Evolutionary conservation across 2,797 vertebrate genomes (phyloP), one percentile per base, ranked within the genome.

Genomic region (Gymnothorax reevesii): DNA sequence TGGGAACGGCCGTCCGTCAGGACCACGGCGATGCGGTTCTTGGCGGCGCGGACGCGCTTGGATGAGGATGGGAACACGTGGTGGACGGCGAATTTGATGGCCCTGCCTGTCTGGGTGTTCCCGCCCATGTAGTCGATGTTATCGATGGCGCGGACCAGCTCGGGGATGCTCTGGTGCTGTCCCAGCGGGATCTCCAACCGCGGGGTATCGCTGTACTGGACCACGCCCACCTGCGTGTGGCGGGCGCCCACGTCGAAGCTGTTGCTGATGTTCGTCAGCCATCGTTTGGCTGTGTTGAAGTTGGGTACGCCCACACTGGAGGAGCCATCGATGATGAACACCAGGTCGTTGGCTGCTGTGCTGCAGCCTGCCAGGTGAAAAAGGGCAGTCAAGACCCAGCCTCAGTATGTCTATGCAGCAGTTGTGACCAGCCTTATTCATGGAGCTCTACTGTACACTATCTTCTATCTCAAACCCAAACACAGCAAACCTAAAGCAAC

Each of bases 241-340:
- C 82, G 79, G 17, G 91, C 89, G 77, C 93, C 93, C 75, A 95
- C 90, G 57, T 93, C 91, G 80, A 94, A 94, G 62, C 91, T 88
- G 9, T 84, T 90, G 82, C 94, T 94, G 90, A 95, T 90, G 87
- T 95, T 94, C 85, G 93, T 87, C 15, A 95, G 89, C 94, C 94
- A 95, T 22, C 87, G 91, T 84, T 95, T 95, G 69, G 93, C 94
- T 3, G 92, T 90, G 84, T 93, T 88, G 88, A 95, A 95, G 85
- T 94, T 89, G 0, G 85, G 59, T 7, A 87, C 84, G 4, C 94
- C 93, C 27, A 95, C 90, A 75, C 94, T 94, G 55, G 93, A 93
- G 20, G 94, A 95, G n/a, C 94, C 94, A 84, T 95, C 94, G 10
- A 95, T 89, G 88, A 95, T 92, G 89, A 91, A 95, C 12, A 93